Evolutionary conservation across 2,113 vertebrate species (phyloP).

Genomic region (Melierax canorus): DNA sequence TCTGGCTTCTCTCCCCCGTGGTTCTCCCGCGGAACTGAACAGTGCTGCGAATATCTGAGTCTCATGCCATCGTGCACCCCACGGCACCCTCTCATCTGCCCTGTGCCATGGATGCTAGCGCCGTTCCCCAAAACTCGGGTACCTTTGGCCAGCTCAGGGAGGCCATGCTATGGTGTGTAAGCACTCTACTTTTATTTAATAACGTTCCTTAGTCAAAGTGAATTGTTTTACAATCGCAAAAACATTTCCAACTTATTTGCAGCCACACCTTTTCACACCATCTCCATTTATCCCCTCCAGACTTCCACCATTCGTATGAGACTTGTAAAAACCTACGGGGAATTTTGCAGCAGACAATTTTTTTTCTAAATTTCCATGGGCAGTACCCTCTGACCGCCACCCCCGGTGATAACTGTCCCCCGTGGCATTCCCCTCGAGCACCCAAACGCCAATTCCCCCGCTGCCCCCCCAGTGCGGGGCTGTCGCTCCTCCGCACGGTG

Average conservation of each 20-base stretch:
- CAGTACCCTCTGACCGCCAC: accelerated
- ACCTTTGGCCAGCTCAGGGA: not conserved
- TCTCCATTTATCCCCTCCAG: not conserved
- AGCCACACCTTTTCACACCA: not conserved
- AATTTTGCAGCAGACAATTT: not conserved
- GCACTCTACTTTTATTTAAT: not conserved
- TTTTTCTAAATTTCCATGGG: not conserved
- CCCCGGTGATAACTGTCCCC: not conserved
- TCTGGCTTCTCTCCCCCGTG: accelerated
- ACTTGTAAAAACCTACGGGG: not conserved
- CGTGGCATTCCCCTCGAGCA: accelerated
- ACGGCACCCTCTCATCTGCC: not conserved
- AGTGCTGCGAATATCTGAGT: accelerated
- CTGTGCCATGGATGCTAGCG: not conserved
- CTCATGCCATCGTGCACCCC: accelerated
- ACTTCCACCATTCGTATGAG: accelerated
- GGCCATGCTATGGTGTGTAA: not conserved
- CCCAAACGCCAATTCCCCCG: not conserved
- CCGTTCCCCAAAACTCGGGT: not conserved
- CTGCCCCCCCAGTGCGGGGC: not conserved
- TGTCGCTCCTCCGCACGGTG: not conserved
- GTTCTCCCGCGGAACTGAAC: not conserved
- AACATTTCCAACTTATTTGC: not conserved
- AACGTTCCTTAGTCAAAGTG: no score
- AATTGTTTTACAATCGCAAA: not conserved